phyloP scores from a whole-genome alignment of 2,113 vertebrate genomes.

The Zosterops borbonicus region DNA sequence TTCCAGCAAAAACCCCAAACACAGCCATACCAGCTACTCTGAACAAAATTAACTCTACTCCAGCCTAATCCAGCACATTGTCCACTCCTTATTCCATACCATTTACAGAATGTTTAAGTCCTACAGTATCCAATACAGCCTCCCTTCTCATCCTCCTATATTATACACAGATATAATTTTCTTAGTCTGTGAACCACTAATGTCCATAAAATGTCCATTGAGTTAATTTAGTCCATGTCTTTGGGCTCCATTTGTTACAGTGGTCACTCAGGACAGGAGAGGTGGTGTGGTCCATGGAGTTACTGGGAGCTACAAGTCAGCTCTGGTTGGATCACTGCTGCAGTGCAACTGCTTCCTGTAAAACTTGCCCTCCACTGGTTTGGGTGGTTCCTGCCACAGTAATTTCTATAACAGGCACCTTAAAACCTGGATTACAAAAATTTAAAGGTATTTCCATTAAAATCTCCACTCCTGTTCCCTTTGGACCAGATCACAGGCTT shows the following conservation, averaged over 20 bases:
- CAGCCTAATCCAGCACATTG: background rate
- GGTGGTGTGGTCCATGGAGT: background rate
- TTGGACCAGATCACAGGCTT: background rate
- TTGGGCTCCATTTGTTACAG: background rate
- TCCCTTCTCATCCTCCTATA: background rate
- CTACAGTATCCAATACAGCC: background rate
- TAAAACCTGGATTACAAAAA: background rate
- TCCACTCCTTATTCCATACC: background rate
- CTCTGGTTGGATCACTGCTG: background rate
- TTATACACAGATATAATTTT: background rate
- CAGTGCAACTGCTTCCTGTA: background rate
- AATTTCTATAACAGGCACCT: background rate
- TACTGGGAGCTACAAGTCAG: background rate
- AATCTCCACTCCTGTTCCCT: background rate
- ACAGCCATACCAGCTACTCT: background rate
- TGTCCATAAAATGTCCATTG: background rate
- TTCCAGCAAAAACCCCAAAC: background rate
- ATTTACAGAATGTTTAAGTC: background rate
- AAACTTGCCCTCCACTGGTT: background rate
- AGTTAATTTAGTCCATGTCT: background rate
- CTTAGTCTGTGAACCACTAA: background rate
- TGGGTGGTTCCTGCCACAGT: background rate
- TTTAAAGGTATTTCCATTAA: background rate
- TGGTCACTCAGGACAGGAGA: background rate
- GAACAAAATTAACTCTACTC: background rate